Evolutionary conservation across 2,113 vertebrate genomes (phyloP).

Genomic region (Marcusenius ussheri): DNA sequence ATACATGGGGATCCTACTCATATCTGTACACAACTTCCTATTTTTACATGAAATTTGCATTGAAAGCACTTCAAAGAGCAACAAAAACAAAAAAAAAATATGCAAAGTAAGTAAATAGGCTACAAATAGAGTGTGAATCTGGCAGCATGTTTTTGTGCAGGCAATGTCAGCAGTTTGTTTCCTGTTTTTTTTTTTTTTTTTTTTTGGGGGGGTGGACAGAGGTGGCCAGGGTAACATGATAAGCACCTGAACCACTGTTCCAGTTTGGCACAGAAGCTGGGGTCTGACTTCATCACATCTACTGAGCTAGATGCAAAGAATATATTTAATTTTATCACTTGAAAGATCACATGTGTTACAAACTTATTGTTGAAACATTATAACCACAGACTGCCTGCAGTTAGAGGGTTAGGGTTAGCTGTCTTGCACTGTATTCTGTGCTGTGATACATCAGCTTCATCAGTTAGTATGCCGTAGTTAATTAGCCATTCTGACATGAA

Average conservation of each 20-base stretch:
- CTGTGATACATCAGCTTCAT: background rate
- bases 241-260: background rate
- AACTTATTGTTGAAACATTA: background rate
- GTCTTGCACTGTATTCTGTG: background rate
- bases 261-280: background rate
- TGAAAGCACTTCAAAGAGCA: background rate
- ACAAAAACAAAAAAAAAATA: background rate
- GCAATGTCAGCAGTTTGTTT: background rate
- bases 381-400: background rate
- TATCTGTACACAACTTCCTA: background rate
- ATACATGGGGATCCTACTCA: background rate
- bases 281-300: background rate
- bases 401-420: background rate
- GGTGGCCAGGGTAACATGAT: background rate
- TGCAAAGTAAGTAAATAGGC: background rate
- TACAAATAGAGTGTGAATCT: background rate
- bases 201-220: background rate
- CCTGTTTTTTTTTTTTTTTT: background rate
- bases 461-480: background rate
- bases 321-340: background rate
- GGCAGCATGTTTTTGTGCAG: background rate
- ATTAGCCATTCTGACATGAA: background rate
- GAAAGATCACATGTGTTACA: background rate
- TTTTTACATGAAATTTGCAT: background rate
- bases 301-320: background rate